A percentile compares a stretch with the other conserved stretches of the same genome.
Conservation (phyloP, 2,797 vertebrate genomes). For the Ara ararauna region DNA sequence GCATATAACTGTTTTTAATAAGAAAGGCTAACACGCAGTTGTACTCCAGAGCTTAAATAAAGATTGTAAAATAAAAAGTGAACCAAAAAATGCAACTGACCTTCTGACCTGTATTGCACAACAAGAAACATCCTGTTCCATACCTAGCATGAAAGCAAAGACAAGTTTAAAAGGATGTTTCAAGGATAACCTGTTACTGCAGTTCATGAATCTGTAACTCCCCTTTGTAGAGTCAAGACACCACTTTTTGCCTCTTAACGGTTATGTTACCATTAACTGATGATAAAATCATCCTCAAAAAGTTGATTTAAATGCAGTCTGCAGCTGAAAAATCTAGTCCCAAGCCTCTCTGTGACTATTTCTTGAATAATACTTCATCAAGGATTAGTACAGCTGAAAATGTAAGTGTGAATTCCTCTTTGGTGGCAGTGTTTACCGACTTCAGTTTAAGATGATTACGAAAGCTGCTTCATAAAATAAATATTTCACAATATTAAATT, state of each 20-base stretch:
- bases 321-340: not conserved
- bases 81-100: constrained; percentile 76
- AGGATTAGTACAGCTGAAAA: not conserved
- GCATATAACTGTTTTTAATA: not conserved
- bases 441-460: not conserved
- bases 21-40: not conserved
- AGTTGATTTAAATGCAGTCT: not conserved
- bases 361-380: not conserved
- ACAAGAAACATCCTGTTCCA: constrained; percentile 96
- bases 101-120: constrained; percentile 94
- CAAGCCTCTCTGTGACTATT: not conserved
- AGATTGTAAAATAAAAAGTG: not conserved
- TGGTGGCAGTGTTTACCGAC: not conserved
- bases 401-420: not conserved
- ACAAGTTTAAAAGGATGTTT: constrained; percentile 24
- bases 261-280: not conserved
- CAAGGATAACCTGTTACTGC: not conserved
- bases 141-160: constrained; percentile 82
- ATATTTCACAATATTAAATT: not conserved
- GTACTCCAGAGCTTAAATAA: not conserved
- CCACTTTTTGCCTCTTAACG: not conserved
- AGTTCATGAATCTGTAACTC: not conserved
- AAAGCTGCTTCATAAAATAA: constrained; percentile 23
- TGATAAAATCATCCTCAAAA: not conserved
- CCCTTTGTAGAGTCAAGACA: not conserved